Conservation (phyloP, 53 echinoderm and acorn worm species). For the Paracentrotus lividus region DNA sequence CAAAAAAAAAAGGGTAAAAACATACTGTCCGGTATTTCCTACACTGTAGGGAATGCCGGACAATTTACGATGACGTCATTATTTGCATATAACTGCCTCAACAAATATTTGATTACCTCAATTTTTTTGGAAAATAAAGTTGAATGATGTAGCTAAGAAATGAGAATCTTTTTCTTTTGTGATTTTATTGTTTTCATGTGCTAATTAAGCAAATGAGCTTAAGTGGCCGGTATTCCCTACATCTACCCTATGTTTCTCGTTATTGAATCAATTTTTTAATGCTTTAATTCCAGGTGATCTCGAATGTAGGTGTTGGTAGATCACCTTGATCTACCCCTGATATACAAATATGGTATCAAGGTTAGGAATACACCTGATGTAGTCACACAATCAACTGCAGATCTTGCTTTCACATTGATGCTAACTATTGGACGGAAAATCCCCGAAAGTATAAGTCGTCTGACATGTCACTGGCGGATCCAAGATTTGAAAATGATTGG, state of each 20-base stretch:
- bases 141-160: not conserved
- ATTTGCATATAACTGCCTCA: no score
- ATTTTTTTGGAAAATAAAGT: not conserved
- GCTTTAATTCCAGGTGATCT: not conserved
- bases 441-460: slow-evolving; percentile 42
- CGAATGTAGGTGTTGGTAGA: slow-evolving; percentile 38
- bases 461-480: no score
- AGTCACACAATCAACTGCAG: slow-evolving; percentile 53
- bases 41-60: no score
- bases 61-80: no score
- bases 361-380: slow-evolving; percentile 68
- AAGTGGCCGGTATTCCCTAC: no score
- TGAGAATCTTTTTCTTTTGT: no score
- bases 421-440: slow-evolving; percentile 66
- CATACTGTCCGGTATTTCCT: no score
- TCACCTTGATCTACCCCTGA: slow-evolving; percentile 58
- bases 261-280: not conserved
- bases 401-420: slow-evolving; percentile 61
- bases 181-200: no score
- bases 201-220: no score
- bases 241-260: not conserved
- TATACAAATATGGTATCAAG: slow-evolving; percentile 52
- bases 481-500: no score
- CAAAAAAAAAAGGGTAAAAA: no score
- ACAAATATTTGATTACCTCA: no score